phyloP scores from a whole-genome alignment of 2,888 invertebrate genomes.

The Xestia ashworthii region DNA sequence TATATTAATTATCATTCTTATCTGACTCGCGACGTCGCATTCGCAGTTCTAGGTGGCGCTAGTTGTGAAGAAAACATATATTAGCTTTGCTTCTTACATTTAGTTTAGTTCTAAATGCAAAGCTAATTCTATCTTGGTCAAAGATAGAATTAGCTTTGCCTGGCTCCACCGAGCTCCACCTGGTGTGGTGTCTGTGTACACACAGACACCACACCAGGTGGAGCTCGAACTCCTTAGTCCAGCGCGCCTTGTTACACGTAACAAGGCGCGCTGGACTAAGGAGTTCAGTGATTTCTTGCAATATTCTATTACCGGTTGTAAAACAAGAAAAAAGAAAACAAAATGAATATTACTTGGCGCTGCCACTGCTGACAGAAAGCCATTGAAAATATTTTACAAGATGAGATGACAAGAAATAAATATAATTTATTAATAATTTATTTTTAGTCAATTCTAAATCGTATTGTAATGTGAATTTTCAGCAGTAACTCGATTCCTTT shows the following conservation, averaged over 20 bases:
- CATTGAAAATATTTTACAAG: slow-evolving; percentile 45
- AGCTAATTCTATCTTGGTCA: neutral
- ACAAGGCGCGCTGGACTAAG: neutral
- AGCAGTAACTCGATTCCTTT: slow-evolving; percentile 24
- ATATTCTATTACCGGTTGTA: slow-evolving; percentile 14
- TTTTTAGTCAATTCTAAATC: slow-evolving; percentile 50
- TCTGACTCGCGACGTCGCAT: neutral
- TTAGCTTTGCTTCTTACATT: neutral
- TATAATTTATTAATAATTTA: slow-evolving; percentile 5
- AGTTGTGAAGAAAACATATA: neutral
- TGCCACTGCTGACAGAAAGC: slow-evolving; percentile 30
- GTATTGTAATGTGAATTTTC: slow-evolving; percentile 52
- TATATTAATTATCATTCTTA: neutral
- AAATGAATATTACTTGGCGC: neutral
- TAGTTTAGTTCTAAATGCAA: neutral
- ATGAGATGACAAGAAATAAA: slow-evolving; percentile 58
- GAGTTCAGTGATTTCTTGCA: neutral
- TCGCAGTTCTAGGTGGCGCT: neutral
- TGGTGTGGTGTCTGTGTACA: neutral
- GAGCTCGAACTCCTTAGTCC: too few species aligned
- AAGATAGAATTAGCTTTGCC: too few species aligned
- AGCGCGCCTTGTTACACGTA: too few species aligned
- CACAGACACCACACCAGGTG: too few species aligned
- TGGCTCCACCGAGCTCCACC: neutral
- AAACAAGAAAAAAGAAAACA: neutral